Conservation (phyloP, 1,140 invertebrate genomes). For the Drosophila jambulina region DNA sequence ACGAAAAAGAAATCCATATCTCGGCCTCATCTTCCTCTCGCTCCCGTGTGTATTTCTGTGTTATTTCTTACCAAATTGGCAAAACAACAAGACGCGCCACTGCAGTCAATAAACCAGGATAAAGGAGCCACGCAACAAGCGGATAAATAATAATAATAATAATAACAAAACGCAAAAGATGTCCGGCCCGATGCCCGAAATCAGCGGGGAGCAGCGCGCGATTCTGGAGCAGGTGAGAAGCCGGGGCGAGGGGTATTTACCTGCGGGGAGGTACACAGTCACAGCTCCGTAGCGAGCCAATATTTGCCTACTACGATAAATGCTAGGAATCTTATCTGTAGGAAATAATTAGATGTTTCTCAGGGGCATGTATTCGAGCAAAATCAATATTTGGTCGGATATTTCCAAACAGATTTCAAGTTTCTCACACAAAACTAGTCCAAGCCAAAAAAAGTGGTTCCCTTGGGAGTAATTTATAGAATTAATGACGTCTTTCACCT, state of each 20-base stretch:
- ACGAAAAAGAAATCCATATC: constrained; percentile 63
- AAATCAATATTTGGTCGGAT: constrained; percentile 3
- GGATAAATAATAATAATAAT: constrained; percentile 29
- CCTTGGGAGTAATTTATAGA: constrained; percentile 1
- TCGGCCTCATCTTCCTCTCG: constrained; percentile 21
- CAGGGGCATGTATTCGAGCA: not conserved
- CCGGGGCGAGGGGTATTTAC: not conserved
- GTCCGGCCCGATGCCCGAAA: constrained; percentile 74
- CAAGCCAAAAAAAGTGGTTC: not conserved
- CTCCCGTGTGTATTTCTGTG: not conserved
- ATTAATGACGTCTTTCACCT: not conserved
- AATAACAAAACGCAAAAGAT: constrained; percentile 49
- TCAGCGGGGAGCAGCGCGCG: constrained; percentile 67
- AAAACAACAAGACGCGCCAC: constrained; percentile 7
- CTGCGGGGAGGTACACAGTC: not conserved
- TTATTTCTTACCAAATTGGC: constrained; percentile 46
- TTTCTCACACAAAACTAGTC: not conserved
- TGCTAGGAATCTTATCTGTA: not conserved
- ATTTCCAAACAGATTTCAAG: not conserved
- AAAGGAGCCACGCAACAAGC: constrained; percentile 23
- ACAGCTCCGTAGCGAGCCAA: not conserved
- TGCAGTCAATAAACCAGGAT: constrained; percentile 26
- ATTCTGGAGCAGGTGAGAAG: constrained; percentile 70
- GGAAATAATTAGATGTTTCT: not conserved
- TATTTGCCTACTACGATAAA: not conserved